Percentiles rank a stretch among this genome's conserved stretches.
These are phyloP conservation scores for Hyposmocoma kahamanoa DNA, from an alignment of 1,140 invertebrate genomes.

Conservation along the genomic window DNA sequence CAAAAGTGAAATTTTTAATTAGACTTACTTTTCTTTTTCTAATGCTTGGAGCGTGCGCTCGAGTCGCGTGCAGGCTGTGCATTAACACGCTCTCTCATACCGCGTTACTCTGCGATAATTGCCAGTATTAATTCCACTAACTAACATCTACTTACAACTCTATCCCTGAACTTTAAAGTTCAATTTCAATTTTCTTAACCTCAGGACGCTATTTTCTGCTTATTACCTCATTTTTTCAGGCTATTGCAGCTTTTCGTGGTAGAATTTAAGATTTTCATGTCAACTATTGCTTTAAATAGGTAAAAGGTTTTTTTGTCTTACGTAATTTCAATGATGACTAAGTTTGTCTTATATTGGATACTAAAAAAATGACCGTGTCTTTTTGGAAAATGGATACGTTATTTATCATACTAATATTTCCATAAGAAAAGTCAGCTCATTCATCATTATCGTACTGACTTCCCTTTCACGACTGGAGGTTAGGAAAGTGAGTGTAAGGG, in stretches of 20 bases:
- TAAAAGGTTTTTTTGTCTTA: too few relatives aligned
- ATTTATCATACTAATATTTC: constrained; percentile 36
- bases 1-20: constrained; percentile 26
- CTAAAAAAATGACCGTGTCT: too few relatives aligned
- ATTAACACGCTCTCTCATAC: constrained; percentile 30
- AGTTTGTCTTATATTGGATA: too few relatives aligned
- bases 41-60: constrained; percentile 10
- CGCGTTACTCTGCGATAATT: constrained; percentile 28
- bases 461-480: constrained; percentile 21
- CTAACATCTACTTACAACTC: constrained; percentile 11
- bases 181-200: not conserved
- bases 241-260: not conserved
- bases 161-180: constrained; percentile 4
- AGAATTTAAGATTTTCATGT: not conserved
- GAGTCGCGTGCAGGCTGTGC: constrained; percentile 28
- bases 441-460: constrained; percentile 32
- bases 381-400: constrained; percentile 20
- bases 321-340: too few relatives aligned
- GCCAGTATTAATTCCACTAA: constrained; percentile 26
- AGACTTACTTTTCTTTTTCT: constrained; percentile 16
- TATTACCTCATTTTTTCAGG: not conserved
- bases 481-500: constrained; percentile 9
- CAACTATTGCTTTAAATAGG: not conserved
- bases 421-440: constrained; percentile 33
- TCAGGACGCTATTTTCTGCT: not conserved